Percentiles rank a stretch among this genome's conserved stretches.
phyloP scores from a whole-genome alignment of 2,888 invertebrate species.

The Corbicula japonica region DNA sequence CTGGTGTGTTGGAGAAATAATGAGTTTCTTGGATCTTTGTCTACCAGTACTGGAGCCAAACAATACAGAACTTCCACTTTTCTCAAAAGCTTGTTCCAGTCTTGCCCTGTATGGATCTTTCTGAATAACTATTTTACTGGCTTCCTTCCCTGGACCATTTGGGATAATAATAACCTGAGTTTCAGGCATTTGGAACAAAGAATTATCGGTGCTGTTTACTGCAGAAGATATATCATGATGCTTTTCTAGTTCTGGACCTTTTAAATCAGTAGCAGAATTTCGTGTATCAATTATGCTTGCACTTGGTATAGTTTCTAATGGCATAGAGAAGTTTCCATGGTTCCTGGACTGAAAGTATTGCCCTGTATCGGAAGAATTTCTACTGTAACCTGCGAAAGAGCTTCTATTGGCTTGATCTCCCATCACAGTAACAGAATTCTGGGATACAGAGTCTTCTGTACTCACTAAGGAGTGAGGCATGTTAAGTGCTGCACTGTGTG shows the following conservation, averaged over 20 bases:
- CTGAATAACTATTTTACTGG: conserved; percentile 22
- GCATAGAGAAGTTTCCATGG: background rate
- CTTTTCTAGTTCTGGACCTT: too few species aligned
- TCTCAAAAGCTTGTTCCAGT: conserved; percentile 37
- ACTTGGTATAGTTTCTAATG: background rate
- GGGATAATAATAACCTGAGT: conserved; percentile 30
- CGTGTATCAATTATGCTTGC: too few species aligned
- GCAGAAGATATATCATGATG: too few species aligned
- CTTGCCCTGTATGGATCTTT: conserved; percentile 36
- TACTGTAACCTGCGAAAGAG: background rate
- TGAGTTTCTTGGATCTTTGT: conserved; percentile 3
- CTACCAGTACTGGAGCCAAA: conserved; percentile 26
- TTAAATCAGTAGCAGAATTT: too few species aligned
- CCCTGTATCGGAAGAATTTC: background rate
- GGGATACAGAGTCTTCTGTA: too few species aligned
- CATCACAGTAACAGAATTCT: too few species aligned
- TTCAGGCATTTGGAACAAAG: too few species aligned
- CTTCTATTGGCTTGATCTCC: too few species aligned
- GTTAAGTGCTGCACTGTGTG: too few species aligned
- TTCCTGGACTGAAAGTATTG: background rate
- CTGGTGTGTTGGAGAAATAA: conserved; percentile 21
- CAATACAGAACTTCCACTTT: conserved; percentile 15
- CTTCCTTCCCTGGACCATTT: conserved; percentile 11
- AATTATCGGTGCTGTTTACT: too few species aligned
- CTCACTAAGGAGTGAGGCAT: too few species aligned